Evolutionary conservation across 1,140 invertebrate species (phyloP), one percentile per base, ranked within the genome.

Genomic region (Drosophila funebris): DNA sequence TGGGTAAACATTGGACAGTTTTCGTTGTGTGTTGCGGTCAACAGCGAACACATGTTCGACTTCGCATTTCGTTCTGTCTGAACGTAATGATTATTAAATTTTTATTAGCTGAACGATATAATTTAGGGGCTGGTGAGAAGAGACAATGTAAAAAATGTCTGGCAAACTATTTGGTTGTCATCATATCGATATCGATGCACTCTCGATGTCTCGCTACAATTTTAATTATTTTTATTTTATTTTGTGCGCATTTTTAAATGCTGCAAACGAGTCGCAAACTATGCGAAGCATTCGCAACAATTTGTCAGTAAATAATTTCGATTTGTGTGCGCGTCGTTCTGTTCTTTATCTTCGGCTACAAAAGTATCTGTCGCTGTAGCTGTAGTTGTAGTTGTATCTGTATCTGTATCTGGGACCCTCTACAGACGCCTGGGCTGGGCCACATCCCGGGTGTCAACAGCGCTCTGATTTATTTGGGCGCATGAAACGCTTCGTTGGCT

Each of bases 281-380:
- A 85, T 87, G 75, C 63, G n/a, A 85, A 73, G 36, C 50, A 90
- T 90, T 85, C 67, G 62, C 73, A 84, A 90, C 89, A 90, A 90
- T 90, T 90, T 90, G 89, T 90, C 88, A 90, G 88, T 89, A 90
- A 90, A 90, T 90, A 90, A 89, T 88, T 88, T 89, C 66, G 84
- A 83, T 79, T 79, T 79, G 63, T 60, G 62, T 37, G 18, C 37
- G 33, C 9, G 56, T 60, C 64, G 61, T 63, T 61, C 18, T 67
- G 29, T 62, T 62, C 36, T 63, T 67, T 37, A 58, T 36, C 37
- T 56, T 31, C 29, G 18, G 27, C 14, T 44, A 33, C 13, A 20
- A 37, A 43, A 56, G 73, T 33, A 60, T 60, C 52, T 52, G 43
- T 52, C 41, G 62, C 64, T 60, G 75, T 29, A 53, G 16, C 41